Evolutionary conservation across 2,113 vertebrate species (phyloP).

Genomic region (Alectura lathami): DNA sequence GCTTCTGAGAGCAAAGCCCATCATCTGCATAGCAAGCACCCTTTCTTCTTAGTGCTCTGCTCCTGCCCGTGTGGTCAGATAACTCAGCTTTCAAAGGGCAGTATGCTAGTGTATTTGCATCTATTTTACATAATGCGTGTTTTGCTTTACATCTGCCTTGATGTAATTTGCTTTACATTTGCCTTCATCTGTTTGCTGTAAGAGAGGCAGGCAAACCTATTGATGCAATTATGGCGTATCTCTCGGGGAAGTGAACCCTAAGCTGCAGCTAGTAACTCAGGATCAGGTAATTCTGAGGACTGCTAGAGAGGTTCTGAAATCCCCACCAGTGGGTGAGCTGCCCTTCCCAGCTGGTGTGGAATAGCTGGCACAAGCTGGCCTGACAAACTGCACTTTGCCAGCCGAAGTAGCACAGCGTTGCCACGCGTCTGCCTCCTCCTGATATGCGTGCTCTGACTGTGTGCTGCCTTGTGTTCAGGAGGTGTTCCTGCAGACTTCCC

Average conservation of each 20-base stretch:
- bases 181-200: not conserved
- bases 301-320: not conserved
- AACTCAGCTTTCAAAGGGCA: not conserved
- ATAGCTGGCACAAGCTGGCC: not conserved
- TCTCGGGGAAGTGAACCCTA: not conserved
- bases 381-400: not conserved
- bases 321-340: not conserved
- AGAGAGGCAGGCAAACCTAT: not conserved
- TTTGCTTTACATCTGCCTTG: not conserved
- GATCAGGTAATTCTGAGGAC: not conserved
- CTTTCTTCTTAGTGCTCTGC: not conserved
- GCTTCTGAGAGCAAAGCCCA: not conserved
- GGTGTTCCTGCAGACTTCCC: not conserved
- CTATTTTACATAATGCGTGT: not conserved
- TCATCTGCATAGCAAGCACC: not conserved
- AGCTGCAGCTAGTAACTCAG: not conserved
- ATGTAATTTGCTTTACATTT: not conserved
- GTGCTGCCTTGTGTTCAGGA: not conserved
- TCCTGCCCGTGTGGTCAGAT: not conserved
- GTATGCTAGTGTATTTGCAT: not conserved
- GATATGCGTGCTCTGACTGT: accelerated
- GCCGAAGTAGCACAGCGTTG: not conserved
- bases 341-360: not conserved
- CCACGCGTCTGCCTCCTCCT: accelerated
- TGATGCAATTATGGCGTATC: not conserved